Evolutionary conservation across 2,113 vertebrate species (phyloP).

Genomic region (Coregonus clupeaformis): DNA sequence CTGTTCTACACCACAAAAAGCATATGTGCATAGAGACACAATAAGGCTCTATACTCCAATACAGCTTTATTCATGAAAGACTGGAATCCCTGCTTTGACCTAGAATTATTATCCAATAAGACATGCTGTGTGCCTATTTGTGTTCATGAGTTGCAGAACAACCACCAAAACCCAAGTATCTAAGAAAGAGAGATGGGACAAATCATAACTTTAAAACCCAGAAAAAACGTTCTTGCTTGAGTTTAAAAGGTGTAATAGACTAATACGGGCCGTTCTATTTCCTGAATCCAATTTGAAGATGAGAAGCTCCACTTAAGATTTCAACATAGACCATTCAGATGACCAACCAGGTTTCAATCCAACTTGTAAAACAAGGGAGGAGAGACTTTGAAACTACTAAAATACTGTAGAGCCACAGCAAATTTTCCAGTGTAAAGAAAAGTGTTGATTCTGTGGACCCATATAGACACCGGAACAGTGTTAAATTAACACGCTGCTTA

Average conservation of each 20-base stretch:
- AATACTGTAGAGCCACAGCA: no score
- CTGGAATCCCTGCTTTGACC: constrained; percentile 19
- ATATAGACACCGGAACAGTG: no score
- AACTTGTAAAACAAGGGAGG: no score
- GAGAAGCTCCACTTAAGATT: no score
- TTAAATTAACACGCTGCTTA: no score
- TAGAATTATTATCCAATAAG: constrained; percentile 41
- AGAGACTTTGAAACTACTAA: no score
- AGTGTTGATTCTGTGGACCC: no score
- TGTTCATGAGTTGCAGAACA: neutral
- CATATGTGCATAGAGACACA: constrained; percentile 31
- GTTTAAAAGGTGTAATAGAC: constrained; percentile 9
- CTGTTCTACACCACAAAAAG: constrained; percentile 12
- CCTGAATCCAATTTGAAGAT: no score
- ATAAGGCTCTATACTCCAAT: constrained; percentile 23
- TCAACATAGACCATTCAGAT: no score
- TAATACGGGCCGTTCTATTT: constrained; percentile 5
- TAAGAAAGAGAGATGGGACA: constrained; percentile 41
- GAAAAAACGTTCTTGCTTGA: constrained; percentile 58
- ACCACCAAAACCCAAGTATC: constrained; percentile 27
- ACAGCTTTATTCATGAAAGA: constrained; percentile 25
- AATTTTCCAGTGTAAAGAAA: no score
- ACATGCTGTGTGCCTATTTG: constrained; percentile 42
- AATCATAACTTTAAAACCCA: constrained; percentile 52
- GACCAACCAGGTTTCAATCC: no score